phyloP scores from a whole-genome alignment of 2,888 invertebrate species.

The Rhabditoides inermis region DNA sequence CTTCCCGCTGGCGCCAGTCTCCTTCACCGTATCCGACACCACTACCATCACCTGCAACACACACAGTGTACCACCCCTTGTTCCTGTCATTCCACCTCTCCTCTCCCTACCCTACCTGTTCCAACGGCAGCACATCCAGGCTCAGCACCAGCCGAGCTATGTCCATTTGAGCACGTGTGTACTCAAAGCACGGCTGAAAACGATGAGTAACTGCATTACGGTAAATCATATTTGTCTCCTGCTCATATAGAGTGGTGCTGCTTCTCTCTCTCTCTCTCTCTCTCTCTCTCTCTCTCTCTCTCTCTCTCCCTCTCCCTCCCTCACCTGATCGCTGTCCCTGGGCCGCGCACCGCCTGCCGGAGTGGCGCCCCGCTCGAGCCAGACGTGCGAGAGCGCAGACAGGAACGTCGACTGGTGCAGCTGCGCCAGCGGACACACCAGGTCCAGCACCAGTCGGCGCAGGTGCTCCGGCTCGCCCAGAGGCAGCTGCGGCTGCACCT shows the following conservation, averaged over 20 bases:
- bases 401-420: slow-evolving; percentile 74
- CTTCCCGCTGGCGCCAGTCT: slow-evolving; percentile 57
- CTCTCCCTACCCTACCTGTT: too few species aligned
- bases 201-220: too few species aligned
- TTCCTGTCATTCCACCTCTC: too few species aligned
- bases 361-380: slow-evolving; percentile 61
- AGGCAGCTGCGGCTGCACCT: too few species aligned
- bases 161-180: slow-evolving; percentile 61
- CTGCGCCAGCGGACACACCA: slow-evolving; percentile 74
- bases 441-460: slow-evolving; percentile 71
- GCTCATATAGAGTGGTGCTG: too few species aligned
- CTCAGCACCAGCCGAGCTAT: slow-evolving; percentile 71
- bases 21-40: slow-evolving; percentile 71
- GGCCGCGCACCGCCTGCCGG: background rate
- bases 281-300: background rate
- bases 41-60: slow-evolving; percentile 76
- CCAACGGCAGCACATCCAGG: slow-evolving; percentile 74
- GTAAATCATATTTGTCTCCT: too few species aligned
- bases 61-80: too few species aligned
- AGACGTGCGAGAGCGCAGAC: slow-evolving; percentile 74
- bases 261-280: background rate
- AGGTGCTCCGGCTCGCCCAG: slow-evolving; percentile 65
- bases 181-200: slow-evolving; percentile 41
- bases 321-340: slow-evolving; percentile 4
- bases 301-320: background rate